These are phyloP conservation scores for Danio jaintianensis DNA, from an alignment of 2,797 vertebrate genomes.

Conservation along the genomic window DNA sequence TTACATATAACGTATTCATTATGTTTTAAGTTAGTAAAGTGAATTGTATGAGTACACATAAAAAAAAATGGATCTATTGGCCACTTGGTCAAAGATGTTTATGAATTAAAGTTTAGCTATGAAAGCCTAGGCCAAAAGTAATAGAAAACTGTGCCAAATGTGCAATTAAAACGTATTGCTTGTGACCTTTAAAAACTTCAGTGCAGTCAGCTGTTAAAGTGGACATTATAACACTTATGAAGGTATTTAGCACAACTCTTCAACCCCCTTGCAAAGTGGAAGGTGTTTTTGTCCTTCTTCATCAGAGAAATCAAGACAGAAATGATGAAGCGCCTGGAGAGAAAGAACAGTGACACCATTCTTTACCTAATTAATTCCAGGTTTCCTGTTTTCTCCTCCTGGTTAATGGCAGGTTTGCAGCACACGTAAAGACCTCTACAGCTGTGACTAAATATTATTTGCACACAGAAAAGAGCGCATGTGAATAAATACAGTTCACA, in stretches of 20 bases:
- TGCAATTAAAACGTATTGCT: constrained; percentile 61
- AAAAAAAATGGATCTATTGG: no score
- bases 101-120: neutral
- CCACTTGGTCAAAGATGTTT: neutral
- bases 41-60: no score
- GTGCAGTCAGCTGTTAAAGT: constrained; percentile 51
- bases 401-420: constrained; percentile 78
- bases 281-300: constrained; percentile 33
- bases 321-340: constrained; percentile 67
- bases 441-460: constrained; percentile 66
- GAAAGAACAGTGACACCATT: constrained; percentile 68
- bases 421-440: constrained; percentile 42
- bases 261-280: constrained; percentile 5
- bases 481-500: constrained; percentile 41
- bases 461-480: constrained; percentile 33
- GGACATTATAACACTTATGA: neutral
- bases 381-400: constrained; percentile 75
- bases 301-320: constrained; percentile 27
- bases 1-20: no score
- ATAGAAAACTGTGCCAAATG: constrained; percentile 55
- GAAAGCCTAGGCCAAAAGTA: constrained; percentile 51
- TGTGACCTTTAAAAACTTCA: constrained; percentile 42
- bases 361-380: constrained; percentile 76
- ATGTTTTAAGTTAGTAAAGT: no score
- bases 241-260: neutral